These are phyloP conservation scores for Selenia dentaria DNA, from an alignment of 2,888 invertebrate species.

Conservation along the genomic window DNA sequence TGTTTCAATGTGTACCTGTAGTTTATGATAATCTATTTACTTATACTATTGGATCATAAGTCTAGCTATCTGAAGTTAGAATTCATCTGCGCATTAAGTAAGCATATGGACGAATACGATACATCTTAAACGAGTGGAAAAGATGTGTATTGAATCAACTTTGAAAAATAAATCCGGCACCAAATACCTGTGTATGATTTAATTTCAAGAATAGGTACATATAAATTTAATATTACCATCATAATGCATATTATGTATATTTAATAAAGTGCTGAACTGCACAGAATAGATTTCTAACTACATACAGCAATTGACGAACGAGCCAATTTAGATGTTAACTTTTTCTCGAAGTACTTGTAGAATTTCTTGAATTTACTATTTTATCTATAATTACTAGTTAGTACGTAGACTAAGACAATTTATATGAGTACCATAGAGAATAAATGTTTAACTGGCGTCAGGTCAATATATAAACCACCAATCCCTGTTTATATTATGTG, in stretches of 20 bases:
- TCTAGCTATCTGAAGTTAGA: slow-evolving; percentile 3
- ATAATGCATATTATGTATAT: too few relatives aligned
- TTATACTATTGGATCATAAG: not conserved
- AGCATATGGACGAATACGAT: too few relatives aligned
- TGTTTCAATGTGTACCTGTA: slow-evolving; percentile 46
- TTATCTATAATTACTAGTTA: slow-evolving; percentile 36
- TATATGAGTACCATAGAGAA: slow-evolving; percentile 38
- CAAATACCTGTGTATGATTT: too few relatives aligned
- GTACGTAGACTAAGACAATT: slow-evolving; percentile 46
- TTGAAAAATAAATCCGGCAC: too few relatives aligned
- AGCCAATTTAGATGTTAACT: slow-evolving; percentile 7
- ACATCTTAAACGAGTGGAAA: too few relatives aligned
- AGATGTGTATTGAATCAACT: too few relatives aligned
- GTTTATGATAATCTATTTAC: slow-evolving; percentile 22
- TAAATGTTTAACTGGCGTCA: slow-evolving; percentile 76
- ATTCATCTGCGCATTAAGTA: not conserved
- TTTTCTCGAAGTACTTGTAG: slow-evolving; percentile 21
- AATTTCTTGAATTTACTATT: slow-evolving; percentile 43
- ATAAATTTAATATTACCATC: too few relatives aligned
- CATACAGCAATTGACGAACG: slow-evolving; percentile 37
- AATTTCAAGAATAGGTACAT: too few relatives aligned
- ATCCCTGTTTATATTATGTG: slow-evolving; percentile 68
- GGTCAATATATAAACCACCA: slow-evolving; percentile 60
- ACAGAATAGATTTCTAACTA: too few relatives aligned
- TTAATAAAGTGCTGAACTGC: too few relatives aligned